Evolutionary conservation across 1,140 invertebrate genomes (phyloP), one percentile per base, ranked within the genome.

Genomic region (Nomia melanderi): DNA sequence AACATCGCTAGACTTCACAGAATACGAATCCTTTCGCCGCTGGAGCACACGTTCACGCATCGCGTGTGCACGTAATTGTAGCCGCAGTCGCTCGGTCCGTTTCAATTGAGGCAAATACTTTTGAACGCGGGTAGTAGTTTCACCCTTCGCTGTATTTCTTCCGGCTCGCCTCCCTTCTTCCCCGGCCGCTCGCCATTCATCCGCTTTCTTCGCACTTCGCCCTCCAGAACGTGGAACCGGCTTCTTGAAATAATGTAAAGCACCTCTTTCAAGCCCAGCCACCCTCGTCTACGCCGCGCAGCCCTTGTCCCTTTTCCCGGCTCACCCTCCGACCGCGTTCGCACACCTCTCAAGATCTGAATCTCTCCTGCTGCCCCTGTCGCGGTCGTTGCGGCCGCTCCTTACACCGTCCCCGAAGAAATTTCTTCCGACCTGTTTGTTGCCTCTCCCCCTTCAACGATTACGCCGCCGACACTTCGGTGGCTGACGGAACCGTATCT

Each of bases 241-340:
- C 75, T 84, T 80, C 82, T 84, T 82, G 82, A 84, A 87, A 84
- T 86, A 87, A 84, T 80, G 82, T 78, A 86, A 84, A 86, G 82
- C 79, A 79, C 79, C 82, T 76, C 74, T 85, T 86, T 83, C 74
- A 82, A 79, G 50, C 66, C n/a, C 62, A 67, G 73, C 83, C 62
- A 66, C 73, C 65, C 57, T 81, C 73, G 75, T 54, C 75, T 50
- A 59, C 65, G 57, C 23, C 41, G 64, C 36, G 29, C 65, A 57
- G 39, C 73, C 31, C 73, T 76, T 56, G 39, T 69, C 73, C 41
- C 64, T 57, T 41, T 57, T 33, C 54, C 20, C 23, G 4, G 25
- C 54, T 17, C 33, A 12, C 54, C 65, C 65, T 41, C 57, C 23
- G 29, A 29, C 65, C 65, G 39, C 73, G 54, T 44, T 69, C 63